Base-by-base conservation (phyloP, 2,888 invertebrate species). In the Cephus sareptanus region DNA sequence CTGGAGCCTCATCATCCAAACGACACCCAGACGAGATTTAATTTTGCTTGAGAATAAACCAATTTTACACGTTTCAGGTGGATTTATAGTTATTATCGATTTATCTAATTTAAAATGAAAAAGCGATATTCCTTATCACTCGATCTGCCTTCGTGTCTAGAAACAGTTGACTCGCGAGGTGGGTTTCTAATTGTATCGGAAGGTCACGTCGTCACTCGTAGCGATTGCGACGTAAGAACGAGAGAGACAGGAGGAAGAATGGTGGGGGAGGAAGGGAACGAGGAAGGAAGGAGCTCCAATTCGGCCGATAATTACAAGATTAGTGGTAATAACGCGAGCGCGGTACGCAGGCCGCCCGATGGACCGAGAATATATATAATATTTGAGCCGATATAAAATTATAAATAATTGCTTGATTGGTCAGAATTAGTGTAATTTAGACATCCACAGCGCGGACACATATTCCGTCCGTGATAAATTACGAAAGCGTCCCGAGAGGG, bases 351-450 rank as follows among this genome's bases (percentile, higher is more conserved):
- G 73, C n/a, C 34, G 40, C 75, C 33, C 37, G 75, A 35, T n/a
- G 40, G 40, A 56, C 33, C 30, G 33, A 30, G 71, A 35, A 33
- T 80, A 76, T 78, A 76, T 82, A 85, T 84, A 85, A 87, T 87
- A 87, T 87, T 88, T 85, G 82, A 82, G 85, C 82, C 83, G 84
- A 87, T 83, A 85, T 85, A 83, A 87, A 87, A 89, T 89, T 88
- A 86, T 82, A 83, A 85, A 85, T 88, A 88, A 89, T 89, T 89
- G 86, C 83, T 86, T 85, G 86, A 87, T 87, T 87, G 87, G 80
- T 56, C 78, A 81, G 83, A 83, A 88, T 86, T 86, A 86, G 84
- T 85, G 86, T 88, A 88, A 88, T 88, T 88, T 86, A 87, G 84
- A 85, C 81, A 82, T 83, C 69, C 75, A 4, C 33, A 23, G 30